A percentile compares a stretch with the other conserved stretches of the same genome.
Conservation (phyloP, 2,113 vertebrate genomes). For the Xerus inauris region DNA sequence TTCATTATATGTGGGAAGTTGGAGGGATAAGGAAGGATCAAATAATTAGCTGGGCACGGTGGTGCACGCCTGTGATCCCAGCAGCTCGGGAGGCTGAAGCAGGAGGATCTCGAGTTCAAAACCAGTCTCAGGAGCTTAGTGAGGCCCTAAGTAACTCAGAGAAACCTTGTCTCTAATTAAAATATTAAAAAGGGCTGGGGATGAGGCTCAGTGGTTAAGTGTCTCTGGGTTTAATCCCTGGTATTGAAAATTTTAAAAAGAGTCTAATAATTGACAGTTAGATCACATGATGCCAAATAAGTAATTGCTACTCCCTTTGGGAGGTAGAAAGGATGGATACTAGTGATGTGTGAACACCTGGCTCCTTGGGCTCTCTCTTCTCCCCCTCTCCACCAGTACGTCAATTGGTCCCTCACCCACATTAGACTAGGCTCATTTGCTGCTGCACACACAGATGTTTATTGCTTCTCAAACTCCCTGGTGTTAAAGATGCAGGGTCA, state of each 20-base stretch:
- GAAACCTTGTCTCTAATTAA: too few species aligned
- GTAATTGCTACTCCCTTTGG: not conserved
- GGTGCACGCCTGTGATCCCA: too few species aligned
- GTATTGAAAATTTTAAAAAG: too few species aligned
- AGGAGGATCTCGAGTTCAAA: too few species aligned
- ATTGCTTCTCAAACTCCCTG: conserved; percentile 36
- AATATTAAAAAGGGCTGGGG: too few species aligned
- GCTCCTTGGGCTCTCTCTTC: not conserved
- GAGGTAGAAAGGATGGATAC: not conserved
- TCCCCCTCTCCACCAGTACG: not conserved
- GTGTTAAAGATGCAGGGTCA: not conserved
- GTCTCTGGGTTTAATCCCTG: too few species aligned
- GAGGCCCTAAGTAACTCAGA: too few species aligned
- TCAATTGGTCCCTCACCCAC: not conserved
- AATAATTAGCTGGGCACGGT: too few species aligned
- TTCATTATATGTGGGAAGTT: not conserved
- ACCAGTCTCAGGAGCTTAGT: too few species aligned
- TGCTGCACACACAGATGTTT: conserved; percentile 75
- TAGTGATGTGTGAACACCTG: not conserved
- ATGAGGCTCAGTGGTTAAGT: too few species aligned
- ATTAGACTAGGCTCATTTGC: not conserved
- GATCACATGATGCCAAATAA: not conserved
- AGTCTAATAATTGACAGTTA: not conserved
- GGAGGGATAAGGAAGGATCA: not conserved
- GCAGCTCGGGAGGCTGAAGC: too few species aligned